Base-by-base conservation (phyloP, 64 coral and sea anemone species). In the Montipora sp. region DNA sequence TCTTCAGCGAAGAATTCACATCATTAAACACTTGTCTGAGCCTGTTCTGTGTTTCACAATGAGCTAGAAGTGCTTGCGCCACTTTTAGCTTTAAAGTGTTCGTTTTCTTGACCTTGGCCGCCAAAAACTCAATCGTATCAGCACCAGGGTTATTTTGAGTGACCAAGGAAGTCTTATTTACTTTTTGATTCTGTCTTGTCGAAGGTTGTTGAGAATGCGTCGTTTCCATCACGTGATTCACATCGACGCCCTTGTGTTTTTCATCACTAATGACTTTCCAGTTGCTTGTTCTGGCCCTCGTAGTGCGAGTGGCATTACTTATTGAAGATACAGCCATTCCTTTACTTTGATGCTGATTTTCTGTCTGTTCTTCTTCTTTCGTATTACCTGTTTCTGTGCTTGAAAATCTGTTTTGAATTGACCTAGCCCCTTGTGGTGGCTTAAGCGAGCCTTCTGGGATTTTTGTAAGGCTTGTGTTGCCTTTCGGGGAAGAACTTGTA, bases 21-120 rank as follows among this genome's bases (percentile, higher is more conserved):
- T 94, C 87, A 12, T 94, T 83, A 67, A 98, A 98, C 67, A 98
- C 78, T 73, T 85, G 81, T 73, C 91, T 90, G 10, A 98, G 95
- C 59, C 82, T 80, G 89, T 98, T 98, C 61, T 98, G 95, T 23
- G 95, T 98, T 53, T 98, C 92, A 21, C 95, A 98, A 18, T 98
- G 95, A 69, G 92, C 85, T 3, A 98, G 60, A 2, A 98, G 89
- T 22, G 95, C 95, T 88, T 92, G 90, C 16, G 95, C 95, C 11
- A 98, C 95, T 19, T 94, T 93, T 7, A 98, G 87, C 84, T 98
- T 98, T 36, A 98, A 57, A 22, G 77, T 57, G 48, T 98, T 98
- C 5, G 92, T 89, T 75, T 92, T 93, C 75, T 22, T 89, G 36
- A 99, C 94, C 81, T 94, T 94, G 51, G 94, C 75, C 51, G 81